phyloP scores from a whole-genome alignment of 1,140 invertebrate species.

The Frieseomelitta varia region DNA sequence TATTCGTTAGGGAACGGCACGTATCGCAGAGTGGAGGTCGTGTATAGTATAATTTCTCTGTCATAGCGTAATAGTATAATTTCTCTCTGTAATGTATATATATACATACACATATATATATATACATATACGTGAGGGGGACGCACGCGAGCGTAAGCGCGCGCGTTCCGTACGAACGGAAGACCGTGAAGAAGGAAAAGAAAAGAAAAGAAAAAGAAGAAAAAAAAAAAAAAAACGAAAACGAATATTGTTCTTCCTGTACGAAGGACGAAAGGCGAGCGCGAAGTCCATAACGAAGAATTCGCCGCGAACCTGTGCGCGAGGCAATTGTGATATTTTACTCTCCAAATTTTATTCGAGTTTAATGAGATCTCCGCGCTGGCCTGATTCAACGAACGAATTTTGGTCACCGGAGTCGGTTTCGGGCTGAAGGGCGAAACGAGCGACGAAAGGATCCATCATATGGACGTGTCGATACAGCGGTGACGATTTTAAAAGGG shows the following conservation, averaged over 20 bases:
- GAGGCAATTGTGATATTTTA: conserved; percentile 79
- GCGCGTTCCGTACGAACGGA: conserved; percentile 39
- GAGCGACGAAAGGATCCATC: not conserved
- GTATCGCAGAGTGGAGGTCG: not conserved
- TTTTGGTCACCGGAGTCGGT: not conserved
- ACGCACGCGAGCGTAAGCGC: conserved; percentile 1
- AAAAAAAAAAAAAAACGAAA: not conserved
- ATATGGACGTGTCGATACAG: not conserved
- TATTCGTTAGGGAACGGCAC: not conserved
- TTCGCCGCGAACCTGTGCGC: conserved; percentile 55
- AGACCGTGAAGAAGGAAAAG: conserved; percentile 10
- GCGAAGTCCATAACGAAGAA: conserved; percentile 36
- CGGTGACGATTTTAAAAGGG: not conserved
- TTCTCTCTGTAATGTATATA: too few species aligned
- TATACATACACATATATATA: too few species aligned
- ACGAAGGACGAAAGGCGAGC: conserved; percentile 47
- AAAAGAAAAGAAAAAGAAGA: too few species aligned
- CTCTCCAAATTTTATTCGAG: conserved; percentile 74
- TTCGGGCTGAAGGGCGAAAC: too few species aligned
- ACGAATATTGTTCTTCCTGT: conserved; percentile 50
- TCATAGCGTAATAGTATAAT: not conserved
- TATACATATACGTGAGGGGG: not conserved
- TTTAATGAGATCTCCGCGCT: not conserved
- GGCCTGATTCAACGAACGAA: not conserved
- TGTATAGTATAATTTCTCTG: not conserved